These are phyloP conservation scores for Abrostola triplasia DNA, from an alignment of 2,888 invertebrate genomes.

Conservation along the genomic window DNA sequence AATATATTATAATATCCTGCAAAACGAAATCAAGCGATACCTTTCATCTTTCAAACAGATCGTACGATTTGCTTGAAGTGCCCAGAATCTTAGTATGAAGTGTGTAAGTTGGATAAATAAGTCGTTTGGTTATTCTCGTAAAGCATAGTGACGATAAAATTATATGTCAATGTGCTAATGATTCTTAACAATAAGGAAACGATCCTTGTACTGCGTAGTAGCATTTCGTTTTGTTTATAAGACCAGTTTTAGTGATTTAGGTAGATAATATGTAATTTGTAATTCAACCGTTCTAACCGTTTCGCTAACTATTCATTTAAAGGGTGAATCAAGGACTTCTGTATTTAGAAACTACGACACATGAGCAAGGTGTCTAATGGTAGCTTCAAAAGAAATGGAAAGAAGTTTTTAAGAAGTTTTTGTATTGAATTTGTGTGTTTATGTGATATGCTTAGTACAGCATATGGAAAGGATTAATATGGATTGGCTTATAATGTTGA, in stretches of 20 bases:
- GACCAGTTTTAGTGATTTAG: constrained; percentile 46
- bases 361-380: too few relatives aligned
- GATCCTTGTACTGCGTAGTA: constrained; percentile 48
- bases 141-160: constrained; percentile 27
- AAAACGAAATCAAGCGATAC: neutral
- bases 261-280: constrained; percentile 40
- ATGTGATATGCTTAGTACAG: too few relatives aligned
- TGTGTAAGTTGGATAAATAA: too few relatives aligned
- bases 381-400: neutral
- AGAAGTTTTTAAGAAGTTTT: neutral
- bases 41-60: constrained; percentile 8
- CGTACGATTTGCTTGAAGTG: neutral
- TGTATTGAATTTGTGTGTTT: too few relatives aligned
- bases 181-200: constrained; percentile 50
- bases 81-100: too few relatives aligned
- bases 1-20: too few relatives aligned
- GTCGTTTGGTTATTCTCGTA: constrained; percentile 14
- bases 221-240: constrained; percentile 46
- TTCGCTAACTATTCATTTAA: constrained; percentile 18
- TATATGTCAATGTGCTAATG: constrained; percentile 39
- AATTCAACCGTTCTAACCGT: constrained; percentile 36
- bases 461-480: too few relatives aligned
- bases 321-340: constrained; percentile 18
- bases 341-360: neutral
- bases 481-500: too few relatives aligned